phyloP scores from a whole-genome alignment of 2,888 invertebrate genomes.

The Apotomis turbidana region DNA sequence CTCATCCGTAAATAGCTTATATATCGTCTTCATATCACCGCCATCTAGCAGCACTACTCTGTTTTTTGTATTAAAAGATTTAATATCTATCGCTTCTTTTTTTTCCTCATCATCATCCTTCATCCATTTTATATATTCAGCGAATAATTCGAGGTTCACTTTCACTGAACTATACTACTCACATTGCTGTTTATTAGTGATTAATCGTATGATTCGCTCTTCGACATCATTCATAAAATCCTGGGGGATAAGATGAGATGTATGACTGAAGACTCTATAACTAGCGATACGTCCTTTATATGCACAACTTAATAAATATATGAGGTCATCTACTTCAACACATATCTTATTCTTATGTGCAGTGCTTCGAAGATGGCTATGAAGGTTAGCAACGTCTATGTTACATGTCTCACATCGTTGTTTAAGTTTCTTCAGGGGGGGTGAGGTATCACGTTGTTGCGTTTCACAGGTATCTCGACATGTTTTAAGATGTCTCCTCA shows the following conservation, averaged over 20 bases:
- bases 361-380: not conserved
- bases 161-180: not conserved
- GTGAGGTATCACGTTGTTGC: no score
- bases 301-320: not conserved
- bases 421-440: no score
- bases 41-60: not conserved
- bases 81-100: not conserved
- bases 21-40: not conserved
- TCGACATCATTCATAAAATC: slow-evolving; percentile 7
- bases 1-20: not conserved
- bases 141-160: slow-evolving; percentile 12
- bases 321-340: not conserved
- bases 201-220: not conserved
- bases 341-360: not conserved
- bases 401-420: no score
- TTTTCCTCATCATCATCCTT: not conserved
- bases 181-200: not conserved
- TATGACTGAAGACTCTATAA: not conserved
- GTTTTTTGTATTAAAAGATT: slow-evolving; percentile 17
- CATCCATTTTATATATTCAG: not conserved
- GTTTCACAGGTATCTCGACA: no score
- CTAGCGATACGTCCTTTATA: not conserved
- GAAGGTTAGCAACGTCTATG: no score
- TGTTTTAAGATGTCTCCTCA: no score
- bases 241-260: not conserved